Conservation (phyloP, 2,113 vertebrate species). For the Zosterops hypoxanthus region DNA sequence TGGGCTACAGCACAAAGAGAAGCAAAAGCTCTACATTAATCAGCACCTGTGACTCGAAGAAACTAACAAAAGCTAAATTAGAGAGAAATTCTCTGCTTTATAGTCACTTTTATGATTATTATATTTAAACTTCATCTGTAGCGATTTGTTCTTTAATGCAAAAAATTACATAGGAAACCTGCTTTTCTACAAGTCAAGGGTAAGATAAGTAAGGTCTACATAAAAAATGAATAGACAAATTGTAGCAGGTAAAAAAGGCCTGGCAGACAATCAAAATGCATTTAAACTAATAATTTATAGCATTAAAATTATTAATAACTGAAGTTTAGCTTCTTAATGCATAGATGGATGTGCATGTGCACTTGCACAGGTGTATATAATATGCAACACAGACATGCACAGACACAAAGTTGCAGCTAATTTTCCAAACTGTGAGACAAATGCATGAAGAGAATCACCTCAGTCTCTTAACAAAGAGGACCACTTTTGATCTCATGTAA, state of each 20-base stretch:
- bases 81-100: neutral
- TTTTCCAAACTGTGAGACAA: slow-evolving; percentile 36
- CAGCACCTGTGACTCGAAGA: neutral
- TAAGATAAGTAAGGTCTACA: neutral
- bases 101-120: neutral
- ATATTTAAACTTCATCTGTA: neutral
- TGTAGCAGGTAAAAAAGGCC: neutral
- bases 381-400: neutral
- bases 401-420: neutral
- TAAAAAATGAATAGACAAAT: slow-evolving; percentile 18
- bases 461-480: neutral
- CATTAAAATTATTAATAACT: neutral
- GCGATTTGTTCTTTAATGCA: neutral
- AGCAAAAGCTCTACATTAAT: neutral
- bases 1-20: neutral
- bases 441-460: neutral
- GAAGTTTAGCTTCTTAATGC: neutral
- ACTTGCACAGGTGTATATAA: neutral
- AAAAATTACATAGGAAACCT: slow-evolving; percentile 22
- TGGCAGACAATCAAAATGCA: neutral
- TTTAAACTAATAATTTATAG: slow-evolving; percentile 36
- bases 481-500: neutral
- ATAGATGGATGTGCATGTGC: neutral
- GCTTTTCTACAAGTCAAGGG: neutral
- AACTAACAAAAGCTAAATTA: neutral